phyloP scores from a whole-genome alignment of 2,113 vertebrate species.

The Condylura cristata region DNA sequence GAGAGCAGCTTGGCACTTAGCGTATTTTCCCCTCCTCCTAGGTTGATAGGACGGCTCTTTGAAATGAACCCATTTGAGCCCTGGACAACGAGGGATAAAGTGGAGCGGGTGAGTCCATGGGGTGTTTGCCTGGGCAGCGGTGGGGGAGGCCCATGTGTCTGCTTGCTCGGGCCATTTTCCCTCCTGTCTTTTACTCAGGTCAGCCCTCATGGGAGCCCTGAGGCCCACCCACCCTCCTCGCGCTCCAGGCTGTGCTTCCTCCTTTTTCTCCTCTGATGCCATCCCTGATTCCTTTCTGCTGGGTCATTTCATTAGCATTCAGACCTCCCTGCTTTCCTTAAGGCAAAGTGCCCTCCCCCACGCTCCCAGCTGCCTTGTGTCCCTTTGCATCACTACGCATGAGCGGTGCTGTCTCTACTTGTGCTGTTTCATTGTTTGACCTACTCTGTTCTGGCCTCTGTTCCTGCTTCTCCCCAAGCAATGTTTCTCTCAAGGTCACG shows the following conservation, averaged over 20 bases:
- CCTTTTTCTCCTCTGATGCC: not conserved
- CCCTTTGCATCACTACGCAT: not conserved
- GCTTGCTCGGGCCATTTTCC: not conserved
- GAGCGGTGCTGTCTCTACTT: not conserved
- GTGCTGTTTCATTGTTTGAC: not conserved
- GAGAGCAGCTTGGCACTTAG: not conserved
- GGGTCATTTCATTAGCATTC: not conserved
- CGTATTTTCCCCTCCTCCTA: slow-evolving; percentile 75
- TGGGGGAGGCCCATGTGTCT: not conserved
- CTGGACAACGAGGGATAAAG: slow-evolving; percentile 94
- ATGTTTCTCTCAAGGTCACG: not conserved
- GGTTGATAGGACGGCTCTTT: slow-evolving; percentile 89
- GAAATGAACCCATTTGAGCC: slow-evolving; percentile 93
- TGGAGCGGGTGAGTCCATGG: slow-evolving; percentile 90
- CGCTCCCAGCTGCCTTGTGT: not conserved
- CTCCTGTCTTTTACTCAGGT: not conserved
- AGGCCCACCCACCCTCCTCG: rapidly evolving
- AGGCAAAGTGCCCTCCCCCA: not conserved
- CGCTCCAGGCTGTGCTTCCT: not conserved
- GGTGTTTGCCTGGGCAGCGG: not conserved
- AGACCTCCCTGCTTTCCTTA: not conserved
- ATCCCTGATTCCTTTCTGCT: not conserved
- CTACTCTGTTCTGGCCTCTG: not conserved
- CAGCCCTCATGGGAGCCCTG: not conserved
- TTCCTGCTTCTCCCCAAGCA: not conserved